Evolutionary conservation across 2,113 vertebrate species (phyloP), one percentile per base, ranked within the genome.

Genomic region (Isichthys henryi): DNA sequence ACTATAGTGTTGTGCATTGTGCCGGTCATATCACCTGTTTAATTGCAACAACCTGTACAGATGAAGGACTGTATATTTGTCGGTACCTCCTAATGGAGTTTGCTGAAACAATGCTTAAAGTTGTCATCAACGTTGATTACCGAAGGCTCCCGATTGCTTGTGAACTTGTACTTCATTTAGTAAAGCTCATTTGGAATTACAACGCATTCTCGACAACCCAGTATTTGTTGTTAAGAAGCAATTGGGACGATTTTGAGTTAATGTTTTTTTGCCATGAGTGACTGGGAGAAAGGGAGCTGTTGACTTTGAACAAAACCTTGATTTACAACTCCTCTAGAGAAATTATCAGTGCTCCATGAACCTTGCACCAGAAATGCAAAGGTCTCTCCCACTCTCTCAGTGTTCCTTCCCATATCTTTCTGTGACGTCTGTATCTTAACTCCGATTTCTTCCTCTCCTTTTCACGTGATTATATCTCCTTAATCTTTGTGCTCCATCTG

Each of bases 261-360:
- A 74, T 45, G 27, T 23, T 49, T 88, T 58, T 80, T 80, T 62
- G 21, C 21, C 23, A 46, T 50, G 53, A 74, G 43, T 90, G 53
- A 88, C 31, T 83, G 35, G 80, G 52, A 89, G 52, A 58, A 45
- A 62, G 62, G 5, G 43, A 7, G 70, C 35, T 80, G 39, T 15
- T 84, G 87, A 21, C 39, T 39, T 49, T 39, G 80, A 87, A 90
- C 90, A 92, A 77, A 91, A 92, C 91, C 91, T 93, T 94, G 92
- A 92, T 90, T 90, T 89, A 89, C 92, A 58, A 74, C 91, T 89
- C 50, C 35, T 90, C 66, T 88, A 5, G 50, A 62, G 62, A 4
- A 70, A 91, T 95, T 96, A 95, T 96, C 95, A 94, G 92, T 90
- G 21, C 86, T 53, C 83, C 86, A 70, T 94, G 95, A 91, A 96